Evolutionary conservation across 2,113 vertebrate genomes (phyloP).

Genomic region (Alces alces): DNA sequence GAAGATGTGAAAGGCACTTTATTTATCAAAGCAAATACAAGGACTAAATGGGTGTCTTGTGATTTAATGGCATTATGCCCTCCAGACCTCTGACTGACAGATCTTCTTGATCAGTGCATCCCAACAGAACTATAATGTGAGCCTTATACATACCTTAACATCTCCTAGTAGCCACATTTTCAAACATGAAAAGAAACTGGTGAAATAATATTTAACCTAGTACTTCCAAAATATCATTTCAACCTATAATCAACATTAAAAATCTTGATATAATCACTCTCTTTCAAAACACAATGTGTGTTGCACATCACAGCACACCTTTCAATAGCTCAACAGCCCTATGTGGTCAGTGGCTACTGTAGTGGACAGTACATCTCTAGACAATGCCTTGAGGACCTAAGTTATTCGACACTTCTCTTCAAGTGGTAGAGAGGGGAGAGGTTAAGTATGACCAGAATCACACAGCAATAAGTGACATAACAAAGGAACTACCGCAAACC

Average conservation of each 20-base stretch:
- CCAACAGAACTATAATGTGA: not conserved
- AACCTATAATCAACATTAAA: not conserved
- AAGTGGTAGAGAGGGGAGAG: not conserved
- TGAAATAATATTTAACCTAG: not conserved
- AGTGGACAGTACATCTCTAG: not conserved
- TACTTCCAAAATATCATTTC: not conserved
- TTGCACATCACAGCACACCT: not conserved
- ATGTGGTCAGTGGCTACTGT: not conserved
- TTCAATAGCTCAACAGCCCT: not conserved
- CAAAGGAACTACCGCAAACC: not conserved
- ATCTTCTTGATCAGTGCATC: not conserved
- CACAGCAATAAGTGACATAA: not conserved
- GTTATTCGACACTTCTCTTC: not conserved
- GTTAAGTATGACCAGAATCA: not conserved
- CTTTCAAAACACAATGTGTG: not conserved
- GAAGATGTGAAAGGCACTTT: not conserved
- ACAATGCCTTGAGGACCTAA: not conserved
- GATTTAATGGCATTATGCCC: not conserved
- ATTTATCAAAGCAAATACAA: slow-evolving; percentile 9
- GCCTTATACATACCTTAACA: not conserved
- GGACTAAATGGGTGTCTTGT: not conserved
- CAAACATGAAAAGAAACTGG: not conserved
- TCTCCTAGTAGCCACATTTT: not conserved
- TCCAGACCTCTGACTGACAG: not conserved
- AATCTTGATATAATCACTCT: not conserved